Conservation (phyloP, 1,140 invertebrate species). For the Camponotus vicinus region DNA sequence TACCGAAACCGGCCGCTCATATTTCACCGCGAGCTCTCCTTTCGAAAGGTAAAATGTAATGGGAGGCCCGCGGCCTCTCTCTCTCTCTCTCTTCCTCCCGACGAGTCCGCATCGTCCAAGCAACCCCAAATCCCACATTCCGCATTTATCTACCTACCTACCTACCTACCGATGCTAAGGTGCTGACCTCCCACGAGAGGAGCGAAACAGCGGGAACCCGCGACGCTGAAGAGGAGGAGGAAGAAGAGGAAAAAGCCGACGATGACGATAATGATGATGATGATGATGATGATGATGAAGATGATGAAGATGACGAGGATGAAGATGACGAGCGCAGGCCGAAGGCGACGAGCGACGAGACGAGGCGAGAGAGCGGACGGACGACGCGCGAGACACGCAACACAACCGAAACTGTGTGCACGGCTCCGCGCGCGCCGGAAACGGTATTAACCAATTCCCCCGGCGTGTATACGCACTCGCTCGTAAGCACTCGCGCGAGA, state of each 20-base stretch:
- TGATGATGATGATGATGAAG: background rate
- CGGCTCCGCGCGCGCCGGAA: slow-evolving; percentile 71
- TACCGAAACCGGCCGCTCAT: slow-evolving; percentile 50
- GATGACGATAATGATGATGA: background rate
- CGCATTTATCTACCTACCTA: slow-evolving; percentile 62
- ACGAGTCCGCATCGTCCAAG: background rate
- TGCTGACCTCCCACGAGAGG: slow-evolving; percentile 75
- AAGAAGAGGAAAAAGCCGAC: slow-evolving; percentile 1
- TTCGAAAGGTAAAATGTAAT: slow-evolving; percentile 36
- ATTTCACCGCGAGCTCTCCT: slow-evolving; percentile 49
- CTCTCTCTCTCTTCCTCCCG: background rate
- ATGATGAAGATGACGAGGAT: background rate
- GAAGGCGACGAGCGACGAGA: slow-evolving; percentile 26
- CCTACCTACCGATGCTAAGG: slow-evolving; percentile 66
- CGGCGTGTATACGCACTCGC: slow-evolving; percentile 10
- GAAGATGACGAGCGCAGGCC: slow-evolving; percentile 1
- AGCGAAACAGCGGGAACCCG: slow-evolving; percentile 49
- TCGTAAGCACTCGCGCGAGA: slow-evolving; percentile 65
- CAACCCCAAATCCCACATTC: slow-evolving; percentile 54
- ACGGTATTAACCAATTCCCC: slow-evolving; percentile 62
- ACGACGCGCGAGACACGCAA: slow-evolving; percentile 36
- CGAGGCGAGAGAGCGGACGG: slow-evolving; percentile 26
- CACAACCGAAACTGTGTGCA: slow-evolving; percentile 41
- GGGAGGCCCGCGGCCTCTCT: background rate
- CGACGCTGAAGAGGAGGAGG: slow-evolving; percentile 22